Conservation (phyloP, 2,113 vertebrate genomes). For the Empidonax alnorum region DNA sequence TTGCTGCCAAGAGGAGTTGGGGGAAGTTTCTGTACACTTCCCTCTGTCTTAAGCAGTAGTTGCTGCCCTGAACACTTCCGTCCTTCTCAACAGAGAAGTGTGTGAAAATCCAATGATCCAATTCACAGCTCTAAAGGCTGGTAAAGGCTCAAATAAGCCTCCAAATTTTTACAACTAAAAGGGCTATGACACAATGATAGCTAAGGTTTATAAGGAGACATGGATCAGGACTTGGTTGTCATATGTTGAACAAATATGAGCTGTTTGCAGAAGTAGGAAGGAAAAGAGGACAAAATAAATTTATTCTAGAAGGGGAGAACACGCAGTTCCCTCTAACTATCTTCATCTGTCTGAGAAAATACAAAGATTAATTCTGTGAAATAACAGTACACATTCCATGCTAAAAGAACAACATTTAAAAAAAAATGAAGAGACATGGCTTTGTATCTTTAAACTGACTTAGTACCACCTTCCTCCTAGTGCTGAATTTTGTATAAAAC, state of each 20-base stretch:
- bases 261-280: background rate
- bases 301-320: background rate
- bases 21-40: background rate
- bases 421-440: background rate
- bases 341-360: background rate
- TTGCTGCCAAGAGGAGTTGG: background rate
- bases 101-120: conserved; percentile 4
- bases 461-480: background rate
- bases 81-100: background rate
- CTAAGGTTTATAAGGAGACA: background rate
- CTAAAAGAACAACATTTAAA: background rate
- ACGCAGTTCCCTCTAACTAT: background rate
- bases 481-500: background rate
- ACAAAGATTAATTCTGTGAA: background rate
- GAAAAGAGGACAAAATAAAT: background rate
- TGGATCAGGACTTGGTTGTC: background rate
- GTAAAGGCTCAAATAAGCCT: background rate
- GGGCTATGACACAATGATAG: background rate
- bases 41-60: background rate
- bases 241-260: background rate
- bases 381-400: background rate
- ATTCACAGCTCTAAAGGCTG: background rate
- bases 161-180: background rate
- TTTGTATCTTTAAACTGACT: background rate
- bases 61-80: background rate